A percentile compares a stretch with the other conserved stretches of the same genome.
phyloP scores from a whole-genome alignment of 1,140 invertebrate species.

The Micrasema minimum region DNA sequence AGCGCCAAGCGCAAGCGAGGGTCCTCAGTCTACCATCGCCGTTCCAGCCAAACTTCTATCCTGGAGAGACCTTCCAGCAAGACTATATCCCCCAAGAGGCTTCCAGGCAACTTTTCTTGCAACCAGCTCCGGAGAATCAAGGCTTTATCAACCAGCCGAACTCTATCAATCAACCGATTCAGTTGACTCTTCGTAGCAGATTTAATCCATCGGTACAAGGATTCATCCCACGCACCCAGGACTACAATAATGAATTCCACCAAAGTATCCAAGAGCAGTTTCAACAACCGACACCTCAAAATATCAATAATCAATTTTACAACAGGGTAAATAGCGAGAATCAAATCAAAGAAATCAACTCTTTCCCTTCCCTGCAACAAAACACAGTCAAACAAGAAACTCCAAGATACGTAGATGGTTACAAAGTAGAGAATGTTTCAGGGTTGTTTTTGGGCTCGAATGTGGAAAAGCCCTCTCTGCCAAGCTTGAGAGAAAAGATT shows the following conservation, averaged over 20 bases:
- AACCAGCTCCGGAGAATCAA: slow-evolving; percentile 58
- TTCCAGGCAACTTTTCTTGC: slow-evolving; percentile 61
- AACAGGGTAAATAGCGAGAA: slow-evolving; percentile 53
- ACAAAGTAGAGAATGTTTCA: slow-evolving; percentile 59
- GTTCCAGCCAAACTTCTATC: slow-evolving; percentile 58
- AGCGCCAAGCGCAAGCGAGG: slow-evolving; percentile 63
- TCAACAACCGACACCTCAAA: slow-evolving; percentile 50
- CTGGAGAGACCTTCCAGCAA: slow-evolving; percentile 59
- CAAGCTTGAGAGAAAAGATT: slow-evolving; percentile 46
- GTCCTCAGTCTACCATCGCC: slow-evolving; percentile 64
- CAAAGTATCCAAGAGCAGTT: slow-evolving; percentile 49
- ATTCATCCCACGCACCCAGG: slow-evolving; percentile 58
- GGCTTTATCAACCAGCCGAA: slow-evolving; percentile 58
- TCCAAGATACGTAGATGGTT: slow-evolving; percentile 62
- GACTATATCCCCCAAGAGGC: slow-evolving; percentile 60
- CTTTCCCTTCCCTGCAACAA: slow-evolving; percentile 50
- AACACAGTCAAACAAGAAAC: slow-evolving; percentile 50
- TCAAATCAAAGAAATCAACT: slow-evolving; percentile 46
- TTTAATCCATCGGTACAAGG: slow-evolving; percentile 60
- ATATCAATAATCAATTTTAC: slow-evolving; percentile 51
- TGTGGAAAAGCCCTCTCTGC: slow-evolving; percentile 60
- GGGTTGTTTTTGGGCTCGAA: slow-evolving; percentile 53
- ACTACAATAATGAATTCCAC: slow-evolving; percentile 52
- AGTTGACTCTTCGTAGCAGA: slow-evolving; percentile 37
- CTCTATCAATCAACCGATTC: slow-evolving; percentile 56